These are phyloP conservation scores for Pantherophis vulpinus DNA, from an alignment of 2,797 vertebrate genomes.

Conservation along the genomic window DNA sequence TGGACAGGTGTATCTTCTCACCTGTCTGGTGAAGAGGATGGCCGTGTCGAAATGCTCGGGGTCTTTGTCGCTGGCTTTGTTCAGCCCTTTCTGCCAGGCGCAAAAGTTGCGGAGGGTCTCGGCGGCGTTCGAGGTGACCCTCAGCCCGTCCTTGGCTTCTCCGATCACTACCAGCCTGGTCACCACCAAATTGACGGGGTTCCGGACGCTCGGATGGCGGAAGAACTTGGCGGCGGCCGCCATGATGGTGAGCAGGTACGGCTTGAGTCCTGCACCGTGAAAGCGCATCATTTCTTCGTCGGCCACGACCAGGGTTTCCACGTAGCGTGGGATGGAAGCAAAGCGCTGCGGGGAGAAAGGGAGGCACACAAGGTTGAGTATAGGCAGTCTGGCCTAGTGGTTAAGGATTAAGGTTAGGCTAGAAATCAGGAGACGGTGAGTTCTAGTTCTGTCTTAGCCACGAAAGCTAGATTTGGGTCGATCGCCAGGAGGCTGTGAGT, in stretches of 20 bases:
- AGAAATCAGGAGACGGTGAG: neutral
- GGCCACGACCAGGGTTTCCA: constrained; percentile 73
- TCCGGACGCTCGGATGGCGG: constrained; percentile 70
- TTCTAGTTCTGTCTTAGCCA: neutral
- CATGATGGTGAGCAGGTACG: constrained; percentile 71
- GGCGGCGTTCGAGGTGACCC: constrained; percentile 64
- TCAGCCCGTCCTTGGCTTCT: constrained; percentile 62
- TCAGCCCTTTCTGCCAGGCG: constrained; percentile 70
- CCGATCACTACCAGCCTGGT: constrained; percentile 71
- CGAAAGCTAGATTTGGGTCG: too few species aligned
- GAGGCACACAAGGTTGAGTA: neutral
- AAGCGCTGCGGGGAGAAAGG: constrained; percentile 63
- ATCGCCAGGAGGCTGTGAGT: too few species aligned
- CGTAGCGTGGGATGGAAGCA: constrained; percentile 67
- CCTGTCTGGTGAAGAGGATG: constrained; percentile 67
- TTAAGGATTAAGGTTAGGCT: neutral
- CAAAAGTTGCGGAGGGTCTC: constrained; percentile 73
- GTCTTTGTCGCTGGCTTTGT: constrained; percentile 62
- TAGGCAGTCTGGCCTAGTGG: neutral
- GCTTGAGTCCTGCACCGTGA: constrained; percentile 64
- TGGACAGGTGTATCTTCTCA: neutral
- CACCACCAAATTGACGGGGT: constrained; percentile 68
- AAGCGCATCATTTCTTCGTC: constrained; percentile 71
- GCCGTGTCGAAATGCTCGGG: constrained; percentile 72
- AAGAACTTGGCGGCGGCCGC: constrained; percentile 68